These are phyloP conservation scores for Myotis myotis DNA, from an alignment of 2,797 vertebrate species.

Conservation along the genomic window DNA sequence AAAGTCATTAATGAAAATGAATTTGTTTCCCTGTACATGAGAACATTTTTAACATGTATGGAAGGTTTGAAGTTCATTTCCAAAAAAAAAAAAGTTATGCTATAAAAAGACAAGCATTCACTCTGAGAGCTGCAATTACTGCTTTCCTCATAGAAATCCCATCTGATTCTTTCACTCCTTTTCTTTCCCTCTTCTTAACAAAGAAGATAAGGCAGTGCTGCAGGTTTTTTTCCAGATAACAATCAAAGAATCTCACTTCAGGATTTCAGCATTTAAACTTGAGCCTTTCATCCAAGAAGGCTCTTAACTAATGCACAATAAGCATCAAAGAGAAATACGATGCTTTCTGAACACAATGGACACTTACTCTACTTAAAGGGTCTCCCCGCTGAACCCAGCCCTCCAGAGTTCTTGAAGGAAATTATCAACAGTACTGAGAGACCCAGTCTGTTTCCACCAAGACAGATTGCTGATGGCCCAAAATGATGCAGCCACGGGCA, in stretches of 20 bases:
- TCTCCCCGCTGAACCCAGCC: neutral
- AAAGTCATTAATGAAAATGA: constrained; percentile 63
- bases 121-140: constrained; percentile 75
- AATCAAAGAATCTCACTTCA: constrained; percentile 62
- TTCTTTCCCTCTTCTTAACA: constrained; percentile 16
- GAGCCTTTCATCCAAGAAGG: neutral
- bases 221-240: constrained; percentile 69
- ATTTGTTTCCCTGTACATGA: neutral
- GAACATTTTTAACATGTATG: constrained; percentile 60
- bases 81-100: constrained; percentile 72
- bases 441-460: neutral
- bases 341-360: constrained; percentile 6
- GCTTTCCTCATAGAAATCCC: constrained; percentile 76
- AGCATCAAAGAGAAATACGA: neutral
- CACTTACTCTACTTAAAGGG: neutral
- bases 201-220: constrained; percentile 69
- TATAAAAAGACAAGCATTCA: constrained; percentile 78
- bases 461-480: neutral
- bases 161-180: constrained; percentile 73
- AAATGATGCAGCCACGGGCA: neutral
- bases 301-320: constrained; percentile 32
- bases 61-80: constrained; percentile 75
- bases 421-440: neutral
- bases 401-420: neutral
- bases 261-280: constrained; percentile 71